phyloP scores from a whole-genome alignment of 2,113 vertebrate species.

The Menura novaehollandiae region DNA sequence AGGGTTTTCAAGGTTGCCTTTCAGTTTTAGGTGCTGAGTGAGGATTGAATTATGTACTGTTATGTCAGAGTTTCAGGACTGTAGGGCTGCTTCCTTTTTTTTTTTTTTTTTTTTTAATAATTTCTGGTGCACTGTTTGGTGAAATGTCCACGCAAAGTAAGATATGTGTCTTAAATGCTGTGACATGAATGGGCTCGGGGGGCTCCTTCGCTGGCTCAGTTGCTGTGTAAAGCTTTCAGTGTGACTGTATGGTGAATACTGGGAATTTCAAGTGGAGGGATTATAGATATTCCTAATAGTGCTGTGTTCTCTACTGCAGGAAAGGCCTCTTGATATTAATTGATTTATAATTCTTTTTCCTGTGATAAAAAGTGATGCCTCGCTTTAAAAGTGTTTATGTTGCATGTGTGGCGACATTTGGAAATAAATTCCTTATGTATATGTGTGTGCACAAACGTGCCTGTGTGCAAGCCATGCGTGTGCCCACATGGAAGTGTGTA shows the following conservation, averaged over 20 bases:
- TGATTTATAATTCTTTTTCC: not conserved
- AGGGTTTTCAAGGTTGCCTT: not conserved
- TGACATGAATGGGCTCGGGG: not conserved
- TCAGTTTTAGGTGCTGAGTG: not conserved
- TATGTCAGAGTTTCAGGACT: not conserved
- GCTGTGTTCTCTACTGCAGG: not conserved
- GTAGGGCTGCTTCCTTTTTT: not conserved
- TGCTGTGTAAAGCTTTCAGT: not conserved
- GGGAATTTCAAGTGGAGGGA: not conserved
- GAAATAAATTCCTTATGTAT: not conserved
- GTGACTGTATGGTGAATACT: not conserved
- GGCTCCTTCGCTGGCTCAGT: fast-evolving
- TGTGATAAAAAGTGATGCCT: not conserved
- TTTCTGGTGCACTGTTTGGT: not conserved
- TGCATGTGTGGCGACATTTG: not conserved
- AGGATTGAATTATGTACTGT: not conserved
- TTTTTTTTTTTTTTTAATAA: not conserved
- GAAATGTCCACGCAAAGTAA: not conserved
- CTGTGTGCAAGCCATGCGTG: not conserved
- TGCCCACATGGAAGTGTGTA: not conserved
- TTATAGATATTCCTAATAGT: not conserved
- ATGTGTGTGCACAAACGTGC: not conserved
- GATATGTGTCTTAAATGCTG: not conserved
- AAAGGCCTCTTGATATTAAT: not conserved
- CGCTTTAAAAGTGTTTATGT: not conserved